phyloP scores from a whole-genome alignment of 35 echinoderm and acorn worm genomes.

The Ptychodera flava region DNA sequence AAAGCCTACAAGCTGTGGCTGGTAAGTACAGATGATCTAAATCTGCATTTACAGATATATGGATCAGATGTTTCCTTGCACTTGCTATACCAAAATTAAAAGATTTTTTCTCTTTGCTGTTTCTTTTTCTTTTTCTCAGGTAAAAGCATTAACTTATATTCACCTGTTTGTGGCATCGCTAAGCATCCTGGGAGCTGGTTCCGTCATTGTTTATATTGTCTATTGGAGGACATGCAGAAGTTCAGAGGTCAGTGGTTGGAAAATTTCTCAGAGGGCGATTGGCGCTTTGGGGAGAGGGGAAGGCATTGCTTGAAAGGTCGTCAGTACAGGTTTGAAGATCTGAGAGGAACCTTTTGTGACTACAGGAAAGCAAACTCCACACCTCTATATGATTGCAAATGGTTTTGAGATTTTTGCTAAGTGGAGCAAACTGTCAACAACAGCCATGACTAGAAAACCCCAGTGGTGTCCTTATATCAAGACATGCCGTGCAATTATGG shows the following conservation, averaged over 20 bases:
- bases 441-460: no score
- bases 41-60: no score
- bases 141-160: background rate
- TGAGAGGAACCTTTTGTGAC: no score
- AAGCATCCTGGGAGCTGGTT: slow-evolving; percentile 8
- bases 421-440: background rate
- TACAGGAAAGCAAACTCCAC: background rate
- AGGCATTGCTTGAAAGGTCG: no score
- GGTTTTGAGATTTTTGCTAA: background rate
- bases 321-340: no score
- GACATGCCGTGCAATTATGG: no score
- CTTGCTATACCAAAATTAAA: no score
- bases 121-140: background rate
- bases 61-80: no score
- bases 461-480: no score
- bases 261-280: background rate
- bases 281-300: background rate
- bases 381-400: background rate
- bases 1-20: no score
- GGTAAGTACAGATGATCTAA: no score
- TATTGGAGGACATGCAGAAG: background rate
- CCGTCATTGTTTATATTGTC: background rate
- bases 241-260: slow-evolving; percentile 2
- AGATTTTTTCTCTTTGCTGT: background rate
- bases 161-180: slow-evolving; percentile 10